These are phyloP conservation scores for Muricea muricata DNA, from an alignment of 92 coral and sea anemone species.

Conservation along the genomic window DNA sequence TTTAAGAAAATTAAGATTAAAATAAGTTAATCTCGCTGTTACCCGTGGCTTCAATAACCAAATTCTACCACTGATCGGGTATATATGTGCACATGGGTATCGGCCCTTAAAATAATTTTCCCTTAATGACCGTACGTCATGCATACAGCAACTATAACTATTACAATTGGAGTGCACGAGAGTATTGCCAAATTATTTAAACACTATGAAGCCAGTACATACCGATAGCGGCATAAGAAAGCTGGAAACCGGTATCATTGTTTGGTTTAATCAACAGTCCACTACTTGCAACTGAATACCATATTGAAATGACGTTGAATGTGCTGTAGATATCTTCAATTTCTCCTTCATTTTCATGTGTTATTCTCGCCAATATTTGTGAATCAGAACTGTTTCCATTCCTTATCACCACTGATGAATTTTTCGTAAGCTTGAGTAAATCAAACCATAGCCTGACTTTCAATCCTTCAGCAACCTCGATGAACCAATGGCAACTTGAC, in stretches of 20 bases:
- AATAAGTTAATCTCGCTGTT: no score
- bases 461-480: constrained; percentile 56
- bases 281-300: constrained; percentile 4
- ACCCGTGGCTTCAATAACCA: no score
- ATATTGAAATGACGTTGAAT: constrained; percentile 23
- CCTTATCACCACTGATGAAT: constrained; percentile 70
- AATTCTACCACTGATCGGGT: no score
- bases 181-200: no score
- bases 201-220: no score
- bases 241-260: constrained; percentile 14
- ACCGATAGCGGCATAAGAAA: constrained; percentile 35
- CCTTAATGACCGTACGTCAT: no score
- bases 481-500: constrained; percentile 82
- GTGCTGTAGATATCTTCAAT: constrained; percentile 30
- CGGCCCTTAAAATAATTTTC: no score
- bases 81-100: no score
- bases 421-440: constrained; percentile 76
- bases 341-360: constrained; percentile 25
- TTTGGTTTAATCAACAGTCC: neutral
- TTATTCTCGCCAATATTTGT: constrained; percentile 68
- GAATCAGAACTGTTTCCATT: constrained; percentile 88
- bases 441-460: constrained; percentile 91
- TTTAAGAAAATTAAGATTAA: no score
- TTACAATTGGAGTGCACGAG: no score
- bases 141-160: no score